Percentiles rank a stretch among this genome's conserved stretches.
phyloP scores from a whole-genome alignment of 2,888 invertebrate genomes.

The Tinea semifulvella region DNA sequence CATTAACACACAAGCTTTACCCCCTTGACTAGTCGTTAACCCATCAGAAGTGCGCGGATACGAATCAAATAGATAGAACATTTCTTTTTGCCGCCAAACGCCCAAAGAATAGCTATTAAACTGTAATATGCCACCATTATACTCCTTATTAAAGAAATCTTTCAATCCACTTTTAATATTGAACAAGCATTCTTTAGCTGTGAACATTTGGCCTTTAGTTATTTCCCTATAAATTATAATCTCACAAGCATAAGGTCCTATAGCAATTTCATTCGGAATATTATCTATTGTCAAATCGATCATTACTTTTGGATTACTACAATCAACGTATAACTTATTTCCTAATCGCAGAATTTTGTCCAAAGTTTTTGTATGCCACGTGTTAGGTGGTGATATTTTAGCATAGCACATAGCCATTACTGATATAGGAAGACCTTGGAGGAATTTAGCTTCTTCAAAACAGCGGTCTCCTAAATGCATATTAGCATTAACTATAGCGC shows the following conservation, averaged over 20 bases:
- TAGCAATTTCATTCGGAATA: slow-evolving; percentile 62
- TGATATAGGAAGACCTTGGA: slow-evolving; percentile 69
- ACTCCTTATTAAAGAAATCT: slow-evolving; percentile 62
- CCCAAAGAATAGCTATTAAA: slow-evolving; percentile 68
- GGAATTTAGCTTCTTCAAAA: slow-evolving; percentile 65
- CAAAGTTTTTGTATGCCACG: slow-evolving; percentile 66
- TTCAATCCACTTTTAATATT: slow-evolving; percentile 54
- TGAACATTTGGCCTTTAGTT: slow-evolving; percentile 53
- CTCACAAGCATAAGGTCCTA: slow-evolving; percentile 67
- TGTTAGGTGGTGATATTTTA: slow-evolving; percentile 70
- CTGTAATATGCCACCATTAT: slow-evolving; percentile 61
- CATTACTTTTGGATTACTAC: slow-evolving; percentile 51
- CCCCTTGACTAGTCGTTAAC: slow-evolving; percentile 56
- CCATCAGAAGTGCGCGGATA: slow-evolving; percentile 70
- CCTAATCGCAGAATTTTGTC: slow-evolving; percentile 68
- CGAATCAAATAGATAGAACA: slow-evolving; percentile 72
- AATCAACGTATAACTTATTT: slow-evolving; percentile 66
- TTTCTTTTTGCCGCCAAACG: slow-evolving; percentile 70
- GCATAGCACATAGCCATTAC: slow-evolving; percentile 70
- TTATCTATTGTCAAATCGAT: slow-evolving; percentile 60
- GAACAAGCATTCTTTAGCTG: slow-evolving; percentile 59
- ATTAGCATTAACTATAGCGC: slow-evolving; percentile 65
- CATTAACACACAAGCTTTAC: slow-evolving; percentile 71
- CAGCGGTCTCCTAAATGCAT: slow-evolving; percentile 67
- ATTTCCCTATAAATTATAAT: slow-evolving; percentile 65